Conservation (phyloP, 2,888 invertebrate species). For the Apamea monoglypha region DNA sequence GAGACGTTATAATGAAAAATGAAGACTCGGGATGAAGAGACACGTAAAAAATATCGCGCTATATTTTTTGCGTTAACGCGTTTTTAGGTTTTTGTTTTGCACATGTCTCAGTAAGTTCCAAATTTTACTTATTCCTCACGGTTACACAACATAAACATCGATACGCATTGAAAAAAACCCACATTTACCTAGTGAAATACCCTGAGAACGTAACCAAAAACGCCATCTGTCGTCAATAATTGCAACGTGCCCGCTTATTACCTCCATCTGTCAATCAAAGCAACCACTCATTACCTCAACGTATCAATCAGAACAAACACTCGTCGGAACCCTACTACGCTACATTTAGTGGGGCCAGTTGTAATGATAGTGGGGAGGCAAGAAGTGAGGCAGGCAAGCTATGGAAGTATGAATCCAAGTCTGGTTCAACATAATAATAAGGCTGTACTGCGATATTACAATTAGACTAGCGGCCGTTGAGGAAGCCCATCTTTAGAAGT, state of each 20-base stretch:
- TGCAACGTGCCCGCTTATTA: constrained; percentile 25
- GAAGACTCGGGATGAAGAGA: not conserved
- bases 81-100: not conserved
- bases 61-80: not conserved
- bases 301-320: constrained; percentile 19
- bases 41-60: not conserved
- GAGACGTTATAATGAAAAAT: not conserved
- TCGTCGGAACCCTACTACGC: not conserved
- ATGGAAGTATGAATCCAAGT: not conserved
- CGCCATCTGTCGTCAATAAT: constrained; percentile 41
- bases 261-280: constrained; percentile 16
- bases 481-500: constrained; percentile 1
- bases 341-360: not conserved
- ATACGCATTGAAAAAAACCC: not conserved
- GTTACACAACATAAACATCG: not conserved
- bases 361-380: constrained; percentile 2
- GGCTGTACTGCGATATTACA: not conserved
- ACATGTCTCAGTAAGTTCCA: not conserved
- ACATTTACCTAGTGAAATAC: not conserved
- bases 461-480: not conserved
- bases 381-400: not conserved
- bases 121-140: not conserved
- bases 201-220: constrained; percentile 24
- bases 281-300: constrained; percentile 31
- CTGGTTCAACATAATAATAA: not conserved